Evolutionary conservation across 2,113 vertebrate species (phyloP).

Genomic region (Sylvietta virens): DNA sequence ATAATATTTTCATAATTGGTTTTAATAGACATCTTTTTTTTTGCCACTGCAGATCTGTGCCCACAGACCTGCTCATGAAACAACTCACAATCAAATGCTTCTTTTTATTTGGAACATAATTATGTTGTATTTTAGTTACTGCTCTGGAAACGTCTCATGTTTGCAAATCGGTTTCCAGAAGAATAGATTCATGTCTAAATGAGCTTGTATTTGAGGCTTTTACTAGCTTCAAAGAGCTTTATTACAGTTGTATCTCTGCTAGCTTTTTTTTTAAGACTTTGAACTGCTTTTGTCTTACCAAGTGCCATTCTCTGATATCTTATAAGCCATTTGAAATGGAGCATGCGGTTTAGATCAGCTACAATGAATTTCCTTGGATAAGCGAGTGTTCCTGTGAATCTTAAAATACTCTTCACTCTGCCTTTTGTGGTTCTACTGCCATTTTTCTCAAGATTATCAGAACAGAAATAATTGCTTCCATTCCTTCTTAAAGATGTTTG

Average conservation of each 20-base stretch:
- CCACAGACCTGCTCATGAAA: background rate
- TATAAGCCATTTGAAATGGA: conserved; percentile 32
- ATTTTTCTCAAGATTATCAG: conserved; percentile 19
- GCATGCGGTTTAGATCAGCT: conserved; percentile 3
- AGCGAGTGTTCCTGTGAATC: background rate
- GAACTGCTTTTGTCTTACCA: conserved; percentile 25
- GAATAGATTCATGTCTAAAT: conserved; percentile 5
- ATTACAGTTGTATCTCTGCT: background rate
- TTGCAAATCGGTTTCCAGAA: conserved; percentile 15
- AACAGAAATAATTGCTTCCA: conserved; percentile 8
- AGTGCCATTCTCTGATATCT: background rate
- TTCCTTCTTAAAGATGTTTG: background rate
- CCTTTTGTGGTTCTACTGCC: background rate
- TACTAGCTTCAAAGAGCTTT: conserved; percentile 15
- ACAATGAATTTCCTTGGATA: conserved; percentile 36
- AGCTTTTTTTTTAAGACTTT: background rate
- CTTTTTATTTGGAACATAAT: conserved; percentile 22
- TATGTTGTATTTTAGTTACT: conserved; percentile 23
- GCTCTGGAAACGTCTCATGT: background rate
- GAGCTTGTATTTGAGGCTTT: background rate
- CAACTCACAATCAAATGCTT: background rate
- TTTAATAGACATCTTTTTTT: background rate
- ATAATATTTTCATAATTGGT: background rate
- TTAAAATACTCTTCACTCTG: background rate
- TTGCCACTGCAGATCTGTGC: background rate